phyloP scores from a whole-genome alignment of 2,797 vertebrate species.

The Salmo trutta region DNA sequence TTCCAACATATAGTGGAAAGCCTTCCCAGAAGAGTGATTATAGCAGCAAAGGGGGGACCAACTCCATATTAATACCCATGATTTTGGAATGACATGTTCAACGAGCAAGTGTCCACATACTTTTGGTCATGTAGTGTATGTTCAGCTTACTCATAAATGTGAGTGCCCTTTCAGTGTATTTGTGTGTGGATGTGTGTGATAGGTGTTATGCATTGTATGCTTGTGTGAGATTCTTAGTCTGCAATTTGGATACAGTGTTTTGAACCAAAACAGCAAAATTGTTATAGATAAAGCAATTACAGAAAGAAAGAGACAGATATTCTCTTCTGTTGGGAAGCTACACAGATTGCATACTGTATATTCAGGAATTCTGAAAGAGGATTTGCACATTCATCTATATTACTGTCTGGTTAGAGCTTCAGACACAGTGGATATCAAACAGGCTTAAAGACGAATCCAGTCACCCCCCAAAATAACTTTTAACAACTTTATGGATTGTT shows the following conservation, averaged over 20 bases:
- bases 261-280: neutral
- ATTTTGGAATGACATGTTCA: no score
- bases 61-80: no score
- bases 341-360: neutral
- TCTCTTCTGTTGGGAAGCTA: neutral
- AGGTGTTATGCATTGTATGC: neutral
- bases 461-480: neutral
- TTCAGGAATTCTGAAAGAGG: neutral
- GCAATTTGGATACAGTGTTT: neutral
- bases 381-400: neutral
- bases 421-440: neutral
- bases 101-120: no score
- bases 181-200: slow-evolving; percentile 4
- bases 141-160: slow-evolving; percentile 6
- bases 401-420: neutral
- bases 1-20: no score
- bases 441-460: neutral
- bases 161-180: slow-evolving; percentile 1
- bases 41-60: no score
- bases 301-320: neutral
- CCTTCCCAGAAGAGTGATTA: no score
- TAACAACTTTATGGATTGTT: neutral
- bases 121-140: no score
- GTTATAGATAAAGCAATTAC: neutral
- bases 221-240: neutral